Evolutionary conservation across 2,113 vertebrate genomes (phyloP), one percentile per base, ranked within the genome.

Genomic region (Sander lucioperca): DNA sequence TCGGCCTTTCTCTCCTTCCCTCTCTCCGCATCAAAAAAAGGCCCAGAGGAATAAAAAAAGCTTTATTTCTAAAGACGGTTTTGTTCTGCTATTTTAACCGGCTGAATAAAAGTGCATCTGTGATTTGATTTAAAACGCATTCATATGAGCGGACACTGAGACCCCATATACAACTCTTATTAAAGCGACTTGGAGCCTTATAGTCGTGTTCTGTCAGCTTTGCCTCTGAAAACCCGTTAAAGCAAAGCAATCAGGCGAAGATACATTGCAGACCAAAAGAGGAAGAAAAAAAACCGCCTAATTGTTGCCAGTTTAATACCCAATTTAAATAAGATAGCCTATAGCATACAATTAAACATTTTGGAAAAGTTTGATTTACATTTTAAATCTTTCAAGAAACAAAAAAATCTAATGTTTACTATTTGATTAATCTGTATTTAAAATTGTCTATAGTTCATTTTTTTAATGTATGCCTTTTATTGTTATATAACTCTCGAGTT

Each of bases 121-220:
- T 92, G 94, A 98, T 97, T 97, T 97, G 96, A 98, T 97, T 97
- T 97, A 97, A 97, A 97, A 96, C 96, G 96, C 97, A 93, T 93
- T 93, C 91, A 94, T 94, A 93, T 91, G 91, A 93, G 84, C 80
- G 89, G 83, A 92, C 91, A 86, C 87, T 79, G 88, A 88, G 91
- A 87, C 36, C 83, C 86, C 93, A 77, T 76, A 94, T 93, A 85
- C 91, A 95, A 91, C 89, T 94, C 89, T n/a, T 75, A 94, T 93
- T 94, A 94, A 85, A 86, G 90, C 80, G 54, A 86, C 88, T 85
- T 82, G 88, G 84, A 88, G 90, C 79, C 88, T 88, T 89, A 88
- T 91, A 25, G 92, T 88, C 92, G 84, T 92, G 93, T 94, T 92
- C 90, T 87, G 93, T 93, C 92, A 88, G 89, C 89, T 91, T 88